phyloP scores from a whole-genome alignment of 2,888 invertebrate genomes.

The Clitarchus hookeri region DNA sequence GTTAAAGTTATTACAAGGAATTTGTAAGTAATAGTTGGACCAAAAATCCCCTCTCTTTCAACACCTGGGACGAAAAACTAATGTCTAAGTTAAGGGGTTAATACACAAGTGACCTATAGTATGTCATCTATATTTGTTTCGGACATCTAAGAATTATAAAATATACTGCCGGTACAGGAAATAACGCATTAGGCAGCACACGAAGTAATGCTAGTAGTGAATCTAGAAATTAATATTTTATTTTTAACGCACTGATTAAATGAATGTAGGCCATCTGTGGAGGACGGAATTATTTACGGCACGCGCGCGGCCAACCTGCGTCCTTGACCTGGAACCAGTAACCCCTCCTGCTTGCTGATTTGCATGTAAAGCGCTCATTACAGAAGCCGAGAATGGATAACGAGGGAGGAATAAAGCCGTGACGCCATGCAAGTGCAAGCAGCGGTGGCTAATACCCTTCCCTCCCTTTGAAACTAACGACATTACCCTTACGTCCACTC shows the following conservation, averaged over 20 bases:
- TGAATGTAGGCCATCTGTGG: neutral
- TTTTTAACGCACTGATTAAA: neutral
- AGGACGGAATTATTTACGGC: neutral
- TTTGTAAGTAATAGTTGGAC: no score
- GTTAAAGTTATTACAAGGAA: no score
- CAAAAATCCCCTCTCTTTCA: no score
- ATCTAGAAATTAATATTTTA: neutral
- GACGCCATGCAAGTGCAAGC: slow-evolving; percentile 8
- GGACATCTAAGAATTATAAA: no score
- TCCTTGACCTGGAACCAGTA: neutral
- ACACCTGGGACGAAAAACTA: no score
- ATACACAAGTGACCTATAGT: no score
- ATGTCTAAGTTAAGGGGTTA: no score
- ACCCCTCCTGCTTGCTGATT: neutral
- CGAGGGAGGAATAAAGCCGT: neutral
- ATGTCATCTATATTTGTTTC: no score
- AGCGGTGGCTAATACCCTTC: neutral
- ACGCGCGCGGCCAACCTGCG: neutral
- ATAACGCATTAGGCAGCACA: no score
- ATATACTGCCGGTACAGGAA: no score
- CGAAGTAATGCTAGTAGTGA: no score
- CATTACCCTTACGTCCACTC: no score
- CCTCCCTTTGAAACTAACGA: neutral
- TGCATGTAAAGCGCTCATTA: slow-evolving; percentile 14
- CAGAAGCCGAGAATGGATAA: neutral